A percentile compares a stretch with the other conserved stretches of the same genome.
Evolutionary conservation across 2,797 vertebrate species (phyloP).

Genomic region (Sebastolobus altivelis): DNA sequence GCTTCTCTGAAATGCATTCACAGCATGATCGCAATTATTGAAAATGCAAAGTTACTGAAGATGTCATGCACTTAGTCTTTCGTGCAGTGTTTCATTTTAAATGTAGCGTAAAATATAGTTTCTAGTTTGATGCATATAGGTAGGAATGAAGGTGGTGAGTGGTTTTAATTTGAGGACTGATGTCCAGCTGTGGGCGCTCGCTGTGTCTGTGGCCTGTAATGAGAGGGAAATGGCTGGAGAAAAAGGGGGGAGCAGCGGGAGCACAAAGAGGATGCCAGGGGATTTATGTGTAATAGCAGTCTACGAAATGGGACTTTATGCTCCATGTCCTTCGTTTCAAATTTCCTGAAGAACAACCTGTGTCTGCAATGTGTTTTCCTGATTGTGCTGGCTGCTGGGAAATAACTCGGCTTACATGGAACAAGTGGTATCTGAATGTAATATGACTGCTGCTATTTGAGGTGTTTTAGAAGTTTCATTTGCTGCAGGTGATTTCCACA

Average conservation of each 20-base stretch:
- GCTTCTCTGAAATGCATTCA: conserved; percentile 25
- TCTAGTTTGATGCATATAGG: conserved; percentile 20
- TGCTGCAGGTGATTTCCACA: conserved; percentile 7
- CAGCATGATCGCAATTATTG: not conserved
- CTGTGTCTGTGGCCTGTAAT: conserved; percentile 57
- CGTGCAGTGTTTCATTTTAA: conserved; percentile 20
- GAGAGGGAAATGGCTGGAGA: conserved; percentile 52
- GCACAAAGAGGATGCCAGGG: conserved; percentile 44
- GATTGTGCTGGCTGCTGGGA: conserved; percentile 21
- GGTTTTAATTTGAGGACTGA: conserved; percentile 55
- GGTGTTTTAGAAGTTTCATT: conserved; percentile 5
- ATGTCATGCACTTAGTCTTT: not conserved
- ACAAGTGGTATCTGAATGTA: conserved; percentile 10
- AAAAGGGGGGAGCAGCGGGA: conserved; percentile 31
- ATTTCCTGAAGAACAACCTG: conserved; percentile 43
- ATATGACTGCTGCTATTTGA: not conserved
- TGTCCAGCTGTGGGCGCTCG: conserved; percentile 67
- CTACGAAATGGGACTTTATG: conserved; percentile 57
- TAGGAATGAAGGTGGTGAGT: conserved; percentile 33
- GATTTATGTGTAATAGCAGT: conserved; percentile 62
- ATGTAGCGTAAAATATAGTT: conserved; percentile 6
- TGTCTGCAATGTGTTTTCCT: conserved; percentile 24
- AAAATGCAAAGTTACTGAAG: not conserved
- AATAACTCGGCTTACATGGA: conserved; percentile 11
- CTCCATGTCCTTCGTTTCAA: conserved; percentile 57